These are phyloP conservation scores for Vannuccia rotundouncinata DNA, from an alignment of 2,888 invertebrate genomes.

Conservation along the genomic window DNA sequence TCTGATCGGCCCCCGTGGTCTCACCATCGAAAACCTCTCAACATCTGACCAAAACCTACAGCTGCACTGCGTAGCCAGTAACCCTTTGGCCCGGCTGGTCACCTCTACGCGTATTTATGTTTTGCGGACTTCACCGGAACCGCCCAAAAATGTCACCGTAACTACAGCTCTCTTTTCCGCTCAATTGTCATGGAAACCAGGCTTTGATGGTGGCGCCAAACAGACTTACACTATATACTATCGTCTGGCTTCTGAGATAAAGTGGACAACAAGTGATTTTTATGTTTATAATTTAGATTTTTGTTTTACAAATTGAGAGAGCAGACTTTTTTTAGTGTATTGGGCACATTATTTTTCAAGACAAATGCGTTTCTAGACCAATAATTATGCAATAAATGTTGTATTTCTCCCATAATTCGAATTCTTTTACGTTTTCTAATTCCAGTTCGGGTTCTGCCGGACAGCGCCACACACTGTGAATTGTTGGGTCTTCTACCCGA, in stretches of 20 bases:
- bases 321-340: too few relatives aligned
- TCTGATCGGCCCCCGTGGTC: neutral
- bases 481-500: constrained; percentile 24
- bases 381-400: too few relatives aligned
- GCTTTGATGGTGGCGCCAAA: neutral
- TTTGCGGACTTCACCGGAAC: neutral
- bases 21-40: neutral
- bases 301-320: too few relatives aligned
- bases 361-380: too few relatives aligned
- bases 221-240: neutral
- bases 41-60: neutral
- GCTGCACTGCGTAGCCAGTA: neutral
- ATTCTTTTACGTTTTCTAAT: too few relatives aligned
- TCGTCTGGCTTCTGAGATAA: neutral
- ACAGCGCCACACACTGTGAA: constrained; percentile 8
- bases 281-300: too few relatives aligned
- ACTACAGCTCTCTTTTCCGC: neutral
- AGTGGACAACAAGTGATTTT: neutral
- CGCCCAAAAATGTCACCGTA: neutral
- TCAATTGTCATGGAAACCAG: neutral
- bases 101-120: neutral
- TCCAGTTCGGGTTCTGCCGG: neutral
- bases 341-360: too few relatives aligned
- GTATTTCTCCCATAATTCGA: too few relatives aligned
- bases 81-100: neutral